These are phyloP conservation scores for Myripristis murdjan DNA, from an alignment of 2,797 vertebrate genomes.

Conservation along the genomic window DNA sequence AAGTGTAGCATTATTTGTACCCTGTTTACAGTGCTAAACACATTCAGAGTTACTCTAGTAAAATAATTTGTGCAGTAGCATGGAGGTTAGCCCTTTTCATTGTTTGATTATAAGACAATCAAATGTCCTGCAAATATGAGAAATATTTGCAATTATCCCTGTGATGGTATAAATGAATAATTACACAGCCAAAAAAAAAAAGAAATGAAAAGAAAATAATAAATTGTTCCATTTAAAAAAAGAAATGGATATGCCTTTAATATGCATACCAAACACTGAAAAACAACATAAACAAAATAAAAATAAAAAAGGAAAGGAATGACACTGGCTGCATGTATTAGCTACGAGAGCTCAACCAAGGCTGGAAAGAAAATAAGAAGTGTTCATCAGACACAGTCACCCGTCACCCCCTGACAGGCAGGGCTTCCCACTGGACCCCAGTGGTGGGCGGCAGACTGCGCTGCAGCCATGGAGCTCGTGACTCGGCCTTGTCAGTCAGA, in stretches of 20 bases:
- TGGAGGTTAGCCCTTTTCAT: neutral
- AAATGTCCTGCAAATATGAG: neutral
- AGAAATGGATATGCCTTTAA: conserved; percentile 3
- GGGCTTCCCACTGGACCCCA: conserved; percentile 46
- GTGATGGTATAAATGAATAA: conserved; percentile 20
- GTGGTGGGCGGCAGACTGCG: conserved; percentile 21
- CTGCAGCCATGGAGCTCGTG: conserved; percentile 19
- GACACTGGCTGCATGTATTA: conserved; percentile 71
- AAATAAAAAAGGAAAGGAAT: conserved; percentile 71
- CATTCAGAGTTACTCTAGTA: conserved; percentile 1
- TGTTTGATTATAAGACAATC: neutral
- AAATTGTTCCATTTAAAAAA: conserved; percentile 48
- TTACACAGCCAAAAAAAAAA: conserved; percentile 15
- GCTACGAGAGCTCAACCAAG: conserved; percentile 82
- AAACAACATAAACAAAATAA: conserved; percentile 18
- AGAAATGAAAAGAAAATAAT: neutral
- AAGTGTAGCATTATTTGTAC: conserved; percentile 41
- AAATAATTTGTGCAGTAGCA: conserved; percentile 3
- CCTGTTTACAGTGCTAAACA: conserved; percentile 29
- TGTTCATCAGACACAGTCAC: conserved; percentile 37
- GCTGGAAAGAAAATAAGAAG: conserved; percentile 55
- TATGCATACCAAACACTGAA: conserved; percentile 20
- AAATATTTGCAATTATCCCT: conserved; percentile 9
- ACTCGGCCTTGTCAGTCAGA: conserved; percentile 43
- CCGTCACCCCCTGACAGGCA: conserved; percentile 35